Conservation (phyloP, 1,140 invertebrate species). For the Drosophila ohnishii region DNA sequence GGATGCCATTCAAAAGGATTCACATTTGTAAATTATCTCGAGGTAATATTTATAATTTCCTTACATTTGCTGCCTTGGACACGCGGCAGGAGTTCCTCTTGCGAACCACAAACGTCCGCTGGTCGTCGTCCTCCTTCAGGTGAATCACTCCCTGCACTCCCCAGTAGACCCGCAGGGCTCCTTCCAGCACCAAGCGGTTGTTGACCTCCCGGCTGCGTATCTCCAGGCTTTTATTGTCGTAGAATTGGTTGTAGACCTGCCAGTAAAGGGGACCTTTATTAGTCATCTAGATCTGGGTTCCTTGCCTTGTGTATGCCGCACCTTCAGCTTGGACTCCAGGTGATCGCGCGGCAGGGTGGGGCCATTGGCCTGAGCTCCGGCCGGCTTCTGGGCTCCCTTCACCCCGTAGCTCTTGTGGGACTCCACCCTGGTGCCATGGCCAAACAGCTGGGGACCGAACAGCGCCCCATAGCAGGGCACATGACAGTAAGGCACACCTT, state of each 20-base stretch:
- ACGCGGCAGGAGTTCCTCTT: constrained; percentile 88
- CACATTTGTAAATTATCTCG: not conserved
- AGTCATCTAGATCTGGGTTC: not conserved
- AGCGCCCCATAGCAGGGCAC: constrained; percentile 94
- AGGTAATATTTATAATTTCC: not conserved
- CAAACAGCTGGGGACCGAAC: constrained; percentile 93
- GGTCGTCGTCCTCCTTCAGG: constrained; percentile 93
- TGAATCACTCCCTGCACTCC: constrained; percentile 92
- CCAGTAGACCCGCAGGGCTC: constrained; percentile 92
- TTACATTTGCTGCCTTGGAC: constrained; percentile 70
- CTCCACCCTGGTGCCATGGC: constrained; percentile 93
- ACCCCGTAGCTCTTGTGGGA: constrained; percentile 93
- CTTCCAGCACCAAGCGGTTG: constrained; percentile 90
- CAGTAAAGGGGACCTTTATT: constrained; percentile 10
- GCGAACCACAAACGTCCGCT: constrained; percentile 88
- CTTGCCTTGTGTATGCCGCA: constrained; percentile 6
- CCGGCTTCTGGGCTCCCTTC: constrained; percentile 84
- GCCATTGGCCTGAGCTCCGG: constrained; percentile 68
- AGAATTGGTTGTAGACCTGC: constrained; percentile 87
- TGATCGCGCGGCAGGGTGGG: constrained; percentile 86
- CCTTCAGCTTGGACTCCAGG: constrained; percentile 91
- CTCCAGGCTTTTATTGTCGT: constrained; percentile 90
- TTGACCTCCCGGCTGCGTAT: constrained; percentile 91
- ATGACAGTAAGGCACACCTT: constrained; percentile 95
- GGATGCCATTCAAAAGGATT: not conserved